phyloP scores from a whole-genome alignment of 2,113 vertebrate genomes.

The Xenopus tropicalis region UCB_Xtro_10.0 CM004449.2:91031501-91032000 shows the following conservation, averaged over 20 bases:
- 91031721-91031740: neutral
- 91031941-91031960: constrained; percentile 7
- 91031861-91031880: neutral
- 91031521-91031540: too few relatives aligned
- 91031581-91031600: too few relatives aligned
- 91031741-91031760: constrained; percentile 4
- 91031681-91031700: neutral
- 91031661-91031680: neutral
- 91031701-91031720: neutral
- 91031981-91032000: constrained; percentile 5
- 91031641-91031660: neutral
- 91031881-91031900: neutral
- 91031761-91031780: neutral
- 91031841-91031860: constrained; percentile 4
- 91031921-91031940: constrained; percentile 20
- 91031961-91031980: neutral
- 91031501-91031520: too few relatives aligned
- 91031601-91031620: too few relatives aligned
- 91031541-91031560: too few relatives aligned
- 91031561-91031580: too few relatives aligned
- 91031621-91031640: too few relatives aligned
- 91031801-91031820: constrained; percentile 27
- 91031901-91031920: neutral
- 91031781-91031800: neutral
- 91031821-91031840: constrained; percentile 20